A percentile compares a stretch with the other conserved stretches of the same genome.
phyloP scores from a whole-genome alignment of 1,140 invertebrate species.

The Macrobrachium nipponense region DNA sequence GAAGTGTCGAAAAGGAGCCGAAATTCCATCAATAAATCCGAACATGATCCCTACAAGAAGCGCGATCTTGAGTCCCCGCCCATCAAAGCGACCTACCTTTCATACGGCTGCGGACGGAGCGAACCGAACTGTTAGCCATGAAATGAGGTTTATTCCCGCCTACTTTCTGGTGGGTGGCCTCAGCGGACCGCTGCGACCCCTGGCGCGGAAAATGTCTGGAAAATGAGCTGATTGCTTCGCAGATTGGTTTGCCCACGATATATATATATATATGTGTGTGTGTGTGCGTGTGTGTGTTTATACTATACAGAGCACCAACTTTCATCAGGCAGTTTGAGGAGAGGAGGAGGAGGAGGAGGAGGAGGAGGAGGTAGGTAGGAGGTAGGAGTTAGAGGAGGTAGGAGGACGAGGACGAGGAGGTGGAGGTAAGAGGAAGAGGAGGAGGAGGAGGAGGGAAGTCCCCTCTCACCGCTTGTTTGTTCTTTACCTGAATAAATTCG shows the following conservation, averaged over 20 bases:
- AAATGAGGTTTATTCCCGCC: slow-evolving; percentile 44
- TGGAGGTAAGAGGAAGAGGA: too few relatives aligned
- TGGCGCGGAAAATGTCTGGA: slow-evolving; percentile 42
- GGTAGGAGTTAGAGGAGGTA: too few relatives aligned
- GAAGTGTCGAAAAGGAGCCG: not conserved
- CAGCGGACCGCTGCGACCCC: not conserved
- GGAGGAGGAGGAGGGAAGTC: too few relatives aligned
- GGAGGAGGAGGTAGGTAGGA: too few relatives aligned
- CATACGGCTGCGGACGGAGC: not conserved
- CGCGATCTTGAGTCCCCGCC: not conserved
- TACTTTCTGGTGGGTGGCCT: not conserved
- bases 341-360: too few relatives aligned
- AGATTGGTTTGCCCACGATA: slow-evolving; percentile 46
- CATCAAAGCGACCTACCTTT: slow-evolving; percentile 33
- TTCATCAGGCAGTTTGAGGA: too few relatives aligned
- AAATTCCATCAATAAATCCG: not conserved
- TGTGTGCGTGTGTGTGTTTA: too few relatives aligned
- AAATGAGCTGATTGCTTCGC: slow-evolving; percentile 45
- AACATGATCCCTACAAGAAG: not conserved
- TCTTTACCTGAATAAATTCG: too few relatives aligned
- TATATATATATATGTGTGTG: not conserved
- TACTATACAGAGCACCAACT: too few relatives aligned
- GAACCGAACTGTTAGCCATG: slow-evolving; percentile 32
- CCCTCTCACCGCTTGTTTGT: too few relatives aligned
- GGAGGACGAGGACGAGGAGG: too few relatives aligned